phyloP scores from a whole-genome alignment of 1,140 invertebrate genomes.

The Pygmarrhopalites habei region DNA sequence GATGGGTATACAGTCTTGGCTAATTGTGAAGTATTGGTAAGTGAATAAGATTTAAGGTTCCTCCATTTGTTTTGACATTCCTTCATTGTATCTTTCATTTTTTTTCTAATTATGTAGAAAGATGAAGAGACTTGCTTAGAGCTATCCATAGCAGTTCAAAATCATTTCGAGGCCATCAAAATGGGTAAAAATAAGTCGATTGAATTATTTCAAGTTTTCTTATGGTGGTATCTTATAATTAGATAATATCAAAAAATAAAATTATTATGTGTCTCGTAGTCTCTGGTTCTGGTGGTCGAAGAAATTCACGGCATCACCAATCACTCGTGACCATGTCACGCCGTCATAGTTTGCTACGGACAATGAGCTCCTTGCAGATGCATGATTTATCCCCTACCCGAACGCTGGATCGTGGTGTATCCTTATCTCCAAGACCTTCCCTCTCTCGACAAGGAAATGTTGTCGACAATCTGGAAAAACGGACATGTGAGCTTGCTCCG shows the following conservation, averaged over 20 bases:
- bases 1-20: constrained; percentile 78
- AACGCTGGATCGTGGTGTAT: constrained; percentile 41
- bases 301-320: constrained; percentile 72
- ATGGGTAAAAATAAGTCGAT: too few species aligned
- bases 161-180: constrained; percentile 80
- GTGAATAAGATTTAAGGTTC: too few species aligned
- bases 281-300: constrained; percentile 52
- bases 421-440: constrained; percentile 42
- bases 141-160: constrained; percentile 70
- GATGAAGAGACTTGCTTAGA: constrained; percentile 74
- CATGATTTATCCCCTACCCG: constrained; percentile 43
- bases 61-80: too few species aligned
- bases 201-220: too few species aligned
- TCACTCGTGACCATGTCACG: constrained; percentile 69
- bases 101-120: constrained; percentile 49
- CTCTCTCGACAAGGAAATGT: constrained; percentile 51
- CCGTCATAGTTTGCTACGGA: constrained; percentile 55
- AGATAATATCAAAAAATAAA: too few species aligned
- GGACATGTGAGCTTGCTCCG: constrained; percentile 65
- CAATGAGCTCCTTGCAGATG: constrained; percentile 58
- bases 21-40: constrained; percentile 61
- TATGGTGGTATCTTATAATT: too few species aligned
- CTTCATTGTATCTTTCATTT: too few species aligned
- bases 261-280: too few species aligned
- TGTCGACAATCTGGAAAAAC: constrained; percentile 66